Base-by-base conservation (phyloP, 2,113 vertebrate genomes). In the Pholis gunnellus region DNA sequence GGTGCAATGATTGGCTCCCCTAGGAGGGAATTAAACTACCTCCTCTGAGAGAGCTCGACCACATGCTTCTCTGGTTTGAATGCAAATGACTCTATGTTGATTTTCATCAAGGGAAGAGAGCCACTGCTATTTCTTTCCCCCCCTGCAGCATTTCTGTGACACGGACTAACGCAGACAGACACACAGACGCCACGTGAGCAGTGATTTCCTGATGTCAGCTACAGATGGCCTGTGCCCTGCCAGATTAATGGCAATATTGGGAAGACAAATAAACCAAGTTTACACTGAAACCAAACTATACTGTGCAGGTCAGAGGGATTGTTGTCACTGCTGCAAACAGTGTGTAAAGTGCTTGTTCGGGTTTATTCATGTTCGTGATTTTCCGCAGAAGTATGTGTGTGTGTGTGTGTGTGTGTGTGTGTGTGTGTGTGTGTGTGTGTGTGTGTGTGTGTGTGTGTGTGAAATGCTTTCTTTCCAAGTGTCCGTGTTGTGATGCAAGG, bases 121-220 rank as follows among this genome's bases (percentile, higher is more conserved):
- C 11, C 27, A 9, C 17, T 15, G 36, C 42, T 60, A 22, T 38
- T 14, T 29, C 40, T 20, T 20, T 59, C 34, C 67, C 25, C 63
- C 63, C 82, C 85, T 27, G 46, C 72, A 50, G 79, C 89, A 52
- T 48, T 65, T 78, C 52, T 73, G 61, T 85, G 87, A 75, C 85
- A 78, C 78, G 81, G 82, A 86, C 82, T 54, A 75, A 83, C 3
- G 3, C 50, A 84, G 89, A 81, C 50, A 84, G 89, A 81, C 83
- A 84, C 79, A 74, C 84, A 85, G 82, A 83, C 79, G 48, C 65
- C 77, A 78, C 89, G 75, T 88, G 88, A 91, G 89, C 92, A 89
- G 78, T 59, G 85, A 90, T 84, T 89, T 90, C 84, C 87, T 84
- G 83, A 91, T 93, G 87, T 89, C 91, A 82, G 64, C 79, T 81